phyloP scores from a whole-genome alignment of 2,888 invertebrate genomes.

The Tholera decimalis region DNA sequence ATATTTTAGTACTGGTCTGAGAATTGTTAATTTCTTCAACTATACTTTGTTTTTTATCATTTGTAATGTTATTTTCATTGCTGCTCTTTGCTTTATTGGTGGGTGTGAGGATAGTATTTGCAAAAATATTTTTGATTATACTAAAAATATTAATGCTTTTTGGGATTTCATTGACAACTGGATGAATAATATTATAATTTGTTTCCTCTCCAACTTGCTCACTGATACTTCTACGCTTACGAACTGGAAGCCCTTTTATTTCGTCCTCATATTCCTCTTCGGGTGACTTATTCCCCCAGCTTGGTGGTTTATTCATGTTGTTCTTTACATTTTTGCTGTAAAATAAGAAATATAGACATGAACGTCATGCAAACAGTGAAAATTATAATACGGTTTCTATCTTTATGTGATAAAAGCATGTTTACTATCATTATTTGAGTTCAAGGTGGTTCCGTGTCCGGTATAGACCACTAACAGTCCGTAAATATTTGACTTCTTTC shows the following conservation, averaged over 20 bases:
- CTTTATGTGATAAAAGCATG: too few species aligned
- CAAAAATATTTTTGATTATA: constrained; percentile 8
- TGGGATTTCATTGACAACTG: background rate
- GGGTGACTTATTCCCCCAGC: constrained; percentile 32
- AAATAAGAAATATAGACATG: constrained; percentile 1
- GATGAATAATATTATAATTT: background rate
- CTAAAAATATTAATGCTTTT: background rate
- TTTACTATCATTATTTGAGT: too few species aligned
- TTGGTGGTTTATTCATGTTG: background rate
- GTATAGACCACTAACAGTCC: too few species aligned
- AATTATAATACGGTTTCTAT: too few species aligned
- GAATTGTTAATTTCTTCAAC: constrained; percentile 9
- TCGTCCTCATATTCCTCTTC: constrained; percentile 83
- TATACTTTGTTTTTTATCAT: background rate
- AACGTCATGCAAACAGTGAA: background rate
- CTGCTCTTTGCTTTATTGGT: background rate
- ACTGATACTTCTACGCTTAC: constrained; percentile 71
- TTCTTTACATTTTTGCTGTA: constrained; percentile 44
- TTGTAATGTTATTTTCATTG: background rate
- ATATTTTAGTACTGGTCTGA: background rate
- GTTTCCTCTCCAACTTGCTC: background rate
- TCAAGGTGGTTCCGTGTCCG: too few species aligned
- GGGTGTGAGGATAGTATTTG: background rate
- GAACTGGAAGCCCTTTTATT: constrained; percentile 78
- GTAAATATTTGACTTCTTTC: too few species aligned